A percentile compares a stretch with the other conserved stretches of the same genome.
These are phyloP conservation scores for Schrankia costaestrigalis DNA, from an alignment of 2,888 invertebrate genomes.

Conservation along the genomic window DNA sequence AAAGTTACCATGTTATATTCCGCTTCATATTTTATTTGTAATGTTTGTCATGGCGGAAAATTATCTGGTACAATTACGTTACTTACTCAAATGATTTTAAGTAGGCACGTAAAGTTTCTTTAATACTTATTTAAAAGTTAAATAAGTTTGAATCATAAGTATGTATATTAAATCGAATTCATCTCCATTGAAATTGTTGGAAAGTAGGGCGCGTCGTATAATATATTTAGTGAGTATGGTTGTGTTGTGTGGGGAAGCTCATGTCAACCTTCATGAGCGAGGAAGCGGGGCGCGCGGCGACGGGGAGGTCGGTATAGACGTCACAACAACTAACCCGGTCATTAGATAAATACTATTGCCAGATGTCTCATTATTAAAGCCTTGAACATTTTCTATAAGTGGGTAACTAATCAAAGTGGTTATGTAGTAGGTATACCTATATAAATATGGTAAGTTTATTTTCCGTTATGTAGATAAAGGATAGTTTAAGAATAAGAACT, in stretches of 20 bases:
- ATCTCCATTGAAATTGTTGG: too few species aligned
- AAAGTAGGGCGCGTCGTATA: conserved; percentile 1
- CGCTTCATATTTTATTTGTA: too few species aligned
- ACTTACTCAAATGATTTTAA: too few species aligned
- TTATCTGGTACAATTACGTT: too few species aligned
- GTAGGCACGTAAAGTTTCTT: too few species aligned
- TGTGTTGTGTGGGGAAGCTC: conserved; percentile 40
- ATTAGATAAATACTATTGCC: conserved; percentile 38
- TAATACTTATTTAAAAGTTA: too few species aligned
- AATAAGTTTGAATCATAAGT: too few species aligned
- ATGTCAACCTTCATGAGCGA: conserved; percentile 49
- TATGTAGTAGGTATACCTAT: neutral
- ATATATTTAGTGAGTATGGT: conserved; percentile 7
- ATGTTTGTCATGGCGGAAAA: too few species aligned
- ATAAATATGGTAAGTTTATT: neutral
- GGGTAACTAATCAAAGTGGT: neutral
- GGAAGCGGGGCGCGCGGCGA: conserved; percentile 23
- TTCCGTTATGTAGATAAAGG: neutral
- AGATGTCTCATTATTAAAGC: conserved; percentile 24
- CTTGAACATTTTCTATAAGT: conserved; percentile 6
- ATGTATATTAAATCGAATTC: too few species aligned
- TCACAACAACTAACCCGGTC: conserved; percentile 64
- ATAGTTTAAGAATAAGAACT: neutral
- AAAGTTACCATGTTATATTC: too few species aligned
- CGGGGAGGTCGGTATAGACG: conserved; percentile 60